A percentile compares a stretch with the other conserved stretches of the same genome.
Evolutionary conservation across 2,797 vertebrate genomes (phyloP).

Genomic region (Brachymystax lenok): DNA sequence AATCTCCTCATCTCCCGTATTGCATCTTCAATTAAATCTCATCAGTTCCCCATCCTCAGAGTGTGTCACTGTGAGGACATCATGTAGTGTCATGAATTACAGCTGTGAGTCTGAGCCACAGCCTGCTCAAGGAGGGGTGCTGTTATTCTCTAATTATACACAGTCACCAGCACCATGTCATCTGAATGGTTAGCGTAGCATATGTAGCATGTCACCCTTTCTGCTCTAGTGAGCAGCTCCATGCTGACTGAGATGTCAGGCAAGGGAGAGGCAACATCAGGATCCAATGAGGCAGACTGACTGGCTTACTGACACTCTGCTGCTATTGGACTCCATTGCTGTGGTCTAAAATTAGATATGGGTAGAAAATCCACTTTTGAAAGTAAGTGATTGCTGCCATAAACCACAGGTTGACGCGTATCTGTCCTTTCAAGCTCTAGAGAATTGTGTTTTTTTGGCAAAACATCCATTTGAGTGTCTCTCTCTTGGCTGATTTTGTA

Average conservation of each 20-base stretch:
- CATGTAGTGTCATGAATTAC: neutral
- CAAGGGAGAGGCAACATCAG: conserved; percentile 11
- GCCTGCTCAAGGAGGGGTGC: neutral
- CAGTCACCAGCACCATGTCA: neutral
- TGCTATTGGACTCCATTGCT: neutral
- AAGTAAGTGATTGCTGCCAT: conserved; percentile 31
- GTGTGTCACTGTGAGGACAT: neutral
- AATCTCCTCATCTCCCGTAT: neutral
- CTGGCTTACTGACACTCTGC: conserved; percentile 7
- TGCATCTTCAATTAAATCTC: neutral
- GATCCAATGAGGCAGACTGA: neutral
- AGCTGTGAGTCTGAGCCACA: neutral
- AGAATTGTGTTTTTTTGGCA: conserved; percentile 1
- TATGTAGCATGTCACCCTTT: neutral
- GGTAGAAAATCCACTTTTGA: conserved; percentile 41
- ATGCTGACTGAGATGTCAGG: conserved; percentile 21
- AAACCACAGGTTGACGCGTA: conserved; percentile 20
- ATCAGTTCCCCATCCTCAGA: neutral
- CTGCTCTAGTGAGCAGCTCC: conserved; percentile 16
- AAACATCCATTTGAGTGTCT: conserved; percentile 54
- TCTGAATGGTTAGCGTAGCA: neutral
- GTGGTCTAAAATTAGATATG: conserved; percentile 43
- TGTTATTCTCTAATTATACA: neutral
- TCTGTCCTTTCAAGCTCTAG: conserved; percentile 42
- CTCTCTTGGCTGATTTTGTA: conserved; percentile 55